These are phyloP conservation scores for Bergia puertoricense DNA, from an alignment of 92 coral and sea anemone genomes.

Conservation along the genomic window DNA sequence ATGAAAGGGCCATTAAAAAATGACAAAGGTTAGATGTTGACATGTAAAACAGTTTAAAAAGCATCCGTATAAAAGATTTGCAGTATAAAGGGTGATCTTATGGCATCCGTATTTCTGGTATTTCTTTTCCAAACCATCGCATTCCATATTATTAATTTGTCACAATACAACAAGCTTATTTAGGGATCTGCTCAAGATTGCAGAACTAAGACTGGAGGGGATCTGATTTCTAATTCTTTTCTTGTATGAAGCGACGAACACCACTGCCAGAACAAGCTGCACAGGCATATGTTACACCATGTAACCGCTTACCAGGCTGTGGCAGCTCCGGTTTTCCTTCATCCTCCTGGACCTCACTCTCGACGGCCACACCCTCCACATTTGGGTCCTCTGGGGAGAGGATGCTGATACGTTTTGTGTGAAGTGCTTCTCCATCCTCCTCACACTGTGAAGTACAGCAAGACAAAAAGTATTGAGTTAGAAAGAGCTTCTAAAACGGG, in stretches of 20 bases:
- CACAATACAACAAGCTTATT: too few species aligned
- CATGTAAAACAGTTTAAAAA: too few species aligned
- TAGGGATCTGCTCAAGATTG: too few species aligned
- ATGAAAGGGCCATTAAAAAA: too few species aligned
- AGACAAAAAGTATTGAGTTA: not conserved
- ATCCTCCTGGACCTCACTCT: constrained; percentile 22
- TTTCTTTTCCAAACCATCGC: too few species aligned
- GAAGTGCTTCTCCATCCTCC: not conserved
- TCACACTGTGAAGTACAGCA: not conserved
- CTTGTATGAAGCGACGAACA: not conserved
- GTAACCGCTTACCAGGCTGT: constrained; percentile 5
- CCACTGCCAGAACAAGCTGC: not conserved
- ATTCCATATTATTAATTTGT: too few species aligned
- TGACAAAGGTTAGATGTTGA: too few species aligned
- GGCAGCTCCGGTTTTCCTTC: constrained; percentile 17
- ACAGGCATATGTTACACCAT: not conserved
- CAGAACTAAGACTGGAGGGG: too few species aligned
- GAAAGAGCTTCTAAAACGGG: not conserved
- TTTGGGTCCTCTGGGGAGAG: constrained; percentile 17
- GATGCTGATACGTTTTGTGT: constrained; percentile 18
- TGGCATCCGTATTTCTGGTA: too few species aligned
- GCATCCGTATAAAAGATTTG: too few species aligned
- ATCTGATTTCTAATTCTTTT: too few species aligned
- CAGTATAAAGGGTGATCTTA: too few species aligned
- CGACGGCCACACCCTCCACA: constrained; percentile 36